Evolutionary conservation across 1,140 invertebrate genomes (phyloP).

Genomic region (Coelopa frigida): DNA sequence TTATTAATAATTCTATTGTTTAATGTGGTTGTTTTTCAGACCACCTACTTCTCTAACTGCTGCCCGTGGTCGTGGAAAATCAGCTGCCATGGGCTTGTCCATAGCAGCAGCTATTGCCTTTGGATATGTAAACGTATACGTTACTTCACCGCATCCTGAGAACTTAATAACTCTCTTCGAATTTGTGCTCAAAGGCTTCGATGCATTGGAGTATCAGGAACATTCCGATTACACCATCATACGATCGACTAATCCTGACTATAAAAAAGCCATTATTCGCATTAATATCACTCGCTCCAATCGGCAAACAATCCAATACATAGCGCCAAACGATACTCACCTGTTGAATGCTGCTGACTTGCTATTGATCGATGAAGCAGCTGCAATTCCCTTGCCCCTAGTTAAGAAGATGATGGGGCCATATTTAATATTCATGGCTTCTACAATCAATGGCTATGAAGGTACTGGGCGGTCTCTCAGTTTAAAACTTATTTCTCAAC

Average conservation of each 20-base stretch:
- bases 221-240: conserved; percentile 93
- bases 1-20: background rate
- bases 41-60: conserved; percentile 94
- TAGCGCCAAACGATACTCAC: conserved; percentile 84
- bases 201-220: conserved; percentile 92
- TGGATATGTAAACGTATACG: conserved; percentile 96
- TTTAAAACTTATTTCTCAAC: conserved; percentile 88
- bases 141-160: conserved; percentile 96
- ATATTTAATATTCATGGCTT: conserved; percentile 92
- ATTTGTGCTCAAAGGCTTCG: conserved; percentile 95
- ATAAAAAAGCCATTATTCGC: conserved; percentile 92
- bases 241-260: conserved; percentile 93
- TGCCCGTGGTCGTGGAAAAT: conserved; percentile 94
- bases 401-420: conserved; percentile 88
- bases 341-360: conserved; percentile 90
- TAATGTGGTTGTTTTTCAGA: conserved; percentile 36
- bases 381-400: conserved; percentile 91
- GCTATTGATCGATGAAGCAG: conserved; percentile 96
- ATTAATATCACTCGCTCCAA: conserved; percentile 89
- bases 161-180: conserved; percentile 98
- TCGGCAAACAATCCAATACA: conserved; percentile 97
- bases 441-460: conserved; percentile 98
- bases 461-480: conserved; percentile 95
- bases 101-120: conserved; percentile 78
- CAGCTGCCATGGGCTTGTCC: conserved; percentile 91